phyloP scores from a whole-genome alignment of 2,888 invertebrate species.

The Cryptophagus acutangulus region DNA sequence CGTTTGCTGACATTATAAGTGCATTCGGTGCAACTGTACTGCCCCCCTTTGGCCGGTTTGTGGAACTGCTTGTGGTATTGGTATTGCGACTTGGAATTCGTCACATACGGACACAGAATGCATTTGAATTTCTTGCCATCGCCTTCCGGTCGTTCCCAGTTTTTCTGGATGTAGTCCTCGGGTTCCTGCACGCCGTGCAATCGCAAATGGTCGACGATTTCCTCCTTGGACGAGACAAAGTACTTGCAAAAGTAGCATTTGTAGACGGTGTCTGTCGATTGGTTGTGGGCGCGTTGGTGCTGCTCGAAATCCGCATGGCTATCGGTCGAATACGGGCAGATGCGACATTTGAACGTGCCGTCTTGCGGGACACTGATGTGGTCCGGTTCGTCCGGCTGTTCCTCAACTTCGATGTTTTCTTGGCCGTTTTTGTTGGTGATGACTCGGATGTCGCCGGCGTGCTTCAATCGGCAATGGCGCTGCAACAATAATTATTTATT shows the following conservation, averaged over 20 bases:
- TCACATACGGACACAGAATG: constrained; percentile 76
- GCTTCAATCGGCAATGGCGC: constrained; percentile 76
- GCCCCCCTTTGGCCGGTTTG: constrained; percentile 60
- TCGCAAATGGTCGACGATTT: constrained; percentile 62
- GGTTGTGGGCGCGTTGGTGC: constrained; percentile 67
- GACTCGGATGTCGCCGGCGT: constrained; percentile 70
- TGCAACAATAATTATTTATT: constrained; percentile 41
- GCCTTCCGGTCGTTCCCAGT: constrained; percentile 34
- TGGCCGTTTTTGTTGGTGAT: constrained; percentile 53
- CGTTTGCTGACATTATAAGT: constrained; percentile 77
- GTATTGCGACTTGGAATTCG: constrained; percentile 80
- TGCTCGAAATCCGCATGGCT: constrained; percentile 56
- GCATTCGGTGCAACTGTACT: constrained; percentile 77
- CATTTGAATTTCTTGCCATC: constrained; percentile 69
- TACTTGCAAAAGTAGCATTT: constrained; percentile 79
- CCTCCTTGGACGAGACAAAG: constrained; percentile 67
- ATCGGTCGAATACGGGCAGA: constrained; percentile 67
- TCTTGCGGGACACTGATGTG: constrained; percentile 43
- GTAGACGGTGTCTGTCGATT: constrained; percentile 62
- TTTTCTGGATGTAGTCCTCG: constrained; percentile 52
- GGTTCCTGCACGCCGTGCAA: constrained; percentile 61
- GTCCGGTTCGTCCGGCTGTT: constrained; percentile 43
- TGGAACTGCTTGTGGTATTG: constrained; percentile 86
- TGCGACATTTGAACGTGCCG: constrained; percentile 54
- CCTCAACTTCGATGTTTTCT: constrained; percentile 47